Base-by-base conservation (phyloP, 2,888 invertebrate species). In the Abscondita cerata region DNA sequence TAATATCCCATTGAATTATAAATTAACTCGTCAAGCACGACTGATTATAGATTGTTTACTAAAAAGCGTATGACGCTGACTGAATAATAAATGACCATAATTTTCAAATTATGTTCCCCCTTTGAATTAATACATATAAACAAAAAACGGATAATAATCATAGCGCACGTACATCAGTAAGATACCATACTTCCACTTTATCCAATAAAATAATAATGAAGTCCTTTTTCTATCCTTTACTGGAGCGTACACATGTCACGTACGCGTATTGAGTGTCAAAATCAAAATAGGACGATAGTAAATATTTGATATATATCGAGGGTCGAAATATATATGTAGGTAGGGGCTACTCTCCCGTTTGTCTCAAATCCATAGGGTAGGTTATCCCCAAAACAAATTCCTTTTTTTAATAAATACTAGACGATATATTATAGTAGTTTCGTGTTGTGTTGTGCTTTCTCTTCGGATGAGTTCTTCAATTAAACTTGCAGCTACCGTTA, bases 221-320 rank as follows among this genome's bases (percentile, higher is more conserved):
- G 16, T 18, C n/a, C 6, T 19, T 44, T 19, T 5, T n/a, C 34
- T 9, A 36, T 36, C 18, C 8, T n/a, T 31, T 48, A 20, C 31
- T 9, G 15, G 1, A 8, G 25, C n/a, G 15, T 31, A 33, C 16
- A 54, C 31, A 47, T 53, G 41, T 38, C 41, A 53, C 33, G 15
- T 40, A n/a, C 19, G 55, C 25, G 4, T 55, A 51, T 55, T 36
- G 46, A 60, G 52, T 56, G 46, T 38, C 47, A 56, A 52, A 53
- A 52, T 34, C 19, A 44, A 19, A n/a, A 19, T 44, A 44, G 52
- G 46, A 50, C 38, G 40, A 20, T 34, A n/a, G 57, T 57, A 62
- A 62, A 62, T 62, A 62, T 62, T 62, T 62, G 57, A 62, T 62
- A 34, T 47, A 55, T 38, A 34, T 50, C 41, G 50, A 40, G 62